Percentiles rank a stretch among this genome's conserved stretches.
phyloP scores from a whole-genome alignment of 92 coral and sea anemone species.

The Umimayanthus kanabou region DNA sequence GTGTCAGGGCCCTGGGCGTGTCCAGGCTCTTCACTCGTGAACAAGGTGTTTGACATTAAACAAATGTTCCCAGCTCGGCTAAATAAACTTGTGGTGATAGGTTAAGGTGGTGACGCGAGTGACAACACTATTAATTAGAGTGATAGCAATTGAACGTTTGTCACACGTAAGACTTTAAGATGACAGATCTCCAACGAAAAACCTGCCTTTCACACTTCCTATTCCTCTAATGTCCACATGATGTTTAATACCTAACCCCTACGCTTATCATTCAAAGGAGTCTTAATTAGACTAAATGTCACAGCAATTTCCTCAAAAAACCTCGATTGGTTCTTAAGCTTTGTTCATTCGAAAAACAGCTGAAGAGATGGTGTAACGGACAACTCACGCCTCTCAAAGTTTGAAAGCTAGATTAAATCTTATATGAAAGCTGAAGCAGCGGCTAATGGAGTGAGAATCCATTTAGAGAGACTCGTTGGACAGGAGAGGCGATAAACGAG shows the following conservation, averaged over 20 bases:
- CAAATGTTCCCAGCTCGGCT: conserved; percentile 92
- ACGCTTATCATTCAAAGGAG: conserved; percentile 57
- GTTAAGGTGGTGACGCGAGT: conserved; percentile 94
- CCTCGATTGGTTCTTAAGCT: conserved; percentile 34
- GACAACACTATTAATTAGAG: conserved; percentile 98
- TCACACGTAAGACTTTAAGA: conserved; percentile 82
- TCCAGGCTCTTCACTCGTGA: conserved; percentile 90
- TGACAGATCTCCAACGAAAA: conserved; percentile 80
- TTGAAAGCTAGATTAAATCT: conserved; percentile 88
- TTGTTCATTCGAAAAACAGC: conserved; percentile 44
- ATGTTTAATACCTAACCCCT: conserved; percentile 52
- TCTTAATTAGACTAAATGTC: conserved; percentile 29
- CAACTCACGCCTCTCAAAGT: conserved; percentile 77
- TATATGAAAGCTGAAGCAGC: conserved; percentile 62
- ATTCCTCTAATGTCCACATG: conserved; percentile 61
- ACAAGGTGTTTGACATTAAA: conserved; percentile 97
- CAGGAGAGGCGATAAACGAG: conserved; percentile 47
- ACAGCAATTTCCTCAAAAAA: conserved; percentile 44
- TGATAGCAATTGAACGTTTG: conserved; percentile 95
- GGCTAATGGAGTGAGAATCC: conserved; percentile 55
- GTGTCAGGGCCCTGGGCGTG: conserved; percentile 87
- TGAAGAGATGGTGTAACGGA: conserved; percentile 48
- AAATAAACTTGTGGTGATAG: conserved; percentile 96
- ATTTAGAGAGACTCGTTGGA: conserved; percentile 55
- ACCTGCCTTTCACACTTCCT: conserved; percentile 52